These are phyloP conservation scores for Peromyscus aztecus DNA, from an alignment of 2,797 vertebrate species.

Conservation along the genomic window DNA sequence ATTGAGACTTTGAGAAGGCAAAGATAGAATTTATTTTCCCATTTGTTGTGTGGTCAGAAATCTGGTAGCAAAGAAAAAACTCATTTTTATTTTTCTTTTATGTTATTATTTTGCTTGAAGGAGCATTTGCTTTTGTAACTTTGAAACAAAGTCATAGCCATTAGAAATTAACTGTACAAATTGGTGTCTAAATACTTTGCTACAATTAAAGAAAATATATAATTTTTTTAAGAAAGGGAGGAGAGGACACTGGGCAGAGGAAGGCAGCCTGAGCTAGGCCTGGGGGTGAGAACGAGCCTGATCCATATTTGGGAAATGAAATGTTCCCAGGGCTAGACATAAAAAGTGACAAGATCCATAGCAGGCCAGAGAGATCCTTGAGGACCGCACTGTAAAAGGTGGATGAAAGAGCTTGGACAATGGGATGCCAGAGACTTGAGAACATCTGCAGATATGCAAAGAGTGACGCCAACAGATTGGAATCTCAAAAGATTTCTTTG, in stretches of 20 bases:
- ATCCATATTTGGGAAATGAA: neutral
- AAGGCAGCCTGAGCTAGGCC: neutral
- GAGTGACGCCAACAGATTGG: slow-evolving; percentile 16
- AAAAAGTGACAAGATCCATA: neutral
- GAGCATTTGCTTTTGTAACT: neutral
- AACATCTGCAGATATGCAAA: neutral
- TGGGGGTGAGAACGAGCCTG: neutral
- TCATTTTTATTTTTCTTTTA: neutral
- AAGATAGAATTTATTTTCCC: neutral
- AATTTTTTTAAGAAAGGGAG: neutral
- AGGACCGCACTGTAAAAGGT: neutral
- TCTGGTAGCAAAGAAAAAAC: neutral
- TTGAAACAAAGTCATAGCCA: neutral
- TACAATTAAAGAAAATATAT: neutral
- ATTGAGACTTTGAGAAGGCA: neutral
- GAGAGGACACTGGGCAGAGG: neutral
- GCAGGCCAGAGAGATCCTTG: neutral
- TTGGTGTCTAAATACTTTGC: neutral
- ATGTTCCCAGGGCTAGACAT: neutral
- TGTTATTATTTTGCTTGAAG: neutral
- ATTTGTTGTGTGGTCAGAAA: neutral
- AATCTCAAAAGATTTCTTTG: slow-evolving; percentile 61
- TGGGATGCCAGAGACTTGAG: neutral
- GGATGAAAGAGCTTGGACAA: neutral
- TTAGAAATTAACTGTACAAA: neutral